Evolutionary conservation across 2,888 invertebrate genomes (phyloP), one percentile per base, ranked within the genome.

Genomic region (Apotomis capreana): DNA sequence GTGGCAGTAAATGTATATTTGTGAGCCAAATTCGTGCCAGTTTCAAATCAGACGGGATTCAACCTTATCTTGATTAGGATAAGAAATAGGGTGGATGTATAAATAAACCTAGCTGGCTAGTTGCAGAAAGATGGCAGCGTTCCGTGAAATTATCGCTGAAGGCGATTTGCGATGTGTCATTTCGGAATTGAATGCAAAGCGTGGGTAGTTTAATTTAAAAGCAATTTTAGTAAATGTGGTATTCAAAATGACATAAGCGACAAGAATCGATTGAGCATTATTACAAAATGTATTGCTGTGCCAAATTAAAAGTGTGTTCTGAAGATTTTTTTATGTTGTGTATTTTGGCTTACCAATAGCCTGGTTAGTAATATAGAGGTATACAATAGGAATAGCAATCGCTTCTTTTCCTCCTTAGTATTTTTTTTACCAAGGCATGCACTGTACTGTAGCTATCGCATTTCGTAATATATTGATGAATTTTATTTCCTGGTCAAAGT

Each of bases 51-150:
- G 5, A 44, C 36, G 5, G 81, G 79, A 76, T 37, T 80, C 5
- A 72, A 76, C 76, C 74, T 76, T 85, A 75, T 13, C 0, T 79
- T 76, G 79, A 26, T 72, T 74, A 69, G 75, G 76, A 74, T 59
- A 77, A 78, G 75, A 72, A 74, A 67, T 73, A 77, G 73, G 74
- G 73, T 64, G 59, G 57, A 44, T 68, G 63, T 58, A 79, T 62
- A 59, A 69, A 73, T 79, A 81, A 79, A 75, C 79, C 57, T 36
- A 26, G 36, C 63, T 52, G 52, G 51, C 9, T 52, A 15, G 52
- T 51, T 58, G 37, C 52, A 60, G 44, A 52, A 61, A 46, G 60
- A 37, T 54, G 54, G 52, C 54, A 44, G 59, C 40, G 44, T 6
- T 59, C 5, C 58, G 26, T 46, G 40, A 52, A 60, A 26, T 54